Conservation (phyloP, 2,113 vertebrate genomes). For the Carlito syrichta region DNA sequence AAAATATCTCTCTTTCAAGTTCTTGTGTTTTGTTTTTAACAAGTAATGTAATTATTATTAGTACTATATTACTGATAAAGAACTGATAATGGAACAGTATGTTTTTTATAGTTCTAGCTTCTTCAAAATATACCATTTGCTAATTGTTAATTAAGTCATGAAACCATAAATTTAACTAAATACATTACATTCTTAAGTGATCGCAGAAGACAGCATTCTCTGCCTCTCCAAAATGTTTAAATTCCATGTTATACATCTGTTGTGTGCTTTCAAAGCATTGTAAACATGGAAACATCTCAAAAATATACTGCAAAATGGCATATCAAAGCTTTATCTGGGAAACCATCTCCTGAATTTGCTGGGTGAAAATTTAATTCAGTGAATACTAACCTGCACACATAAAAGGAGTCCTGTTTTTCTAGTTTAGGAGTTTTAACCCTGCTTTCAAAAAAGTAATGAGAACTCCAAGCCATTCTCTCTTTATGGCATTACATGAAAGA, state of each 20-base stretch:
- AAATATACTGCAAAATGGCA: not conserved
- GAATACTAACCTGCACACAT: not conserved
- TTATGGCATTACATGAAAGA: not conserved
- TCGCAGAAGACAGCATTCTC: conserved; percentile 11
- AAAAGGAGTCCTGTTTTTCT: not conserved
- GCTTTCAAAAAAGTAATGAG: not conserved
- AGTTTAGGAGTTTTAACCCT: not conserved
- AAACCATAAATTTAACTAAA: conserved; percentile 56
- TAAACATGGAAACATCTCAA: conserved; percentile 36
- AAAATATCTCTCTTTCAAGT: not conserved
- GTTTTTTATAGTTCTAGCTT: not conserved
- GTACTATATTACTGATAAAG: not conserved
- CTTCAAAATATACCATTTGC: conserved; percentile 16
- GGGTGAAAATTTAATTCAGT: not conserved
- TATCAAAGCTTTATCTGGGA: not conserved
- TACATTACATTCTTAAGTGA: conserved; percentile 14
- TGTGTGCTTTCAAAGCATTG: conserved; percentile 40
- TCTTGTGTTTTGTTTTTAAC: not conserved
- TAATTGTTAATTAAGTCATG: conserved; percentile 46
- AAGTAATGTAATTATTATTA: not conserved
- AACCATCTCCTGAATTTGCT: not conserved
- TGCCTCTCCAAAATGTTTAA: conserved; percentile 50
- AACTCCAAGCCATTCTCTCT: not conserved
- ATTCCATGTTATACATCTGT: conserved; percentile 44
- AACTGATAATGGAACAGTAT: not conserved